Conservation (phyloP, 2,888 invertebrate genomes). For the Ectropis crepuscularia region DNA sequence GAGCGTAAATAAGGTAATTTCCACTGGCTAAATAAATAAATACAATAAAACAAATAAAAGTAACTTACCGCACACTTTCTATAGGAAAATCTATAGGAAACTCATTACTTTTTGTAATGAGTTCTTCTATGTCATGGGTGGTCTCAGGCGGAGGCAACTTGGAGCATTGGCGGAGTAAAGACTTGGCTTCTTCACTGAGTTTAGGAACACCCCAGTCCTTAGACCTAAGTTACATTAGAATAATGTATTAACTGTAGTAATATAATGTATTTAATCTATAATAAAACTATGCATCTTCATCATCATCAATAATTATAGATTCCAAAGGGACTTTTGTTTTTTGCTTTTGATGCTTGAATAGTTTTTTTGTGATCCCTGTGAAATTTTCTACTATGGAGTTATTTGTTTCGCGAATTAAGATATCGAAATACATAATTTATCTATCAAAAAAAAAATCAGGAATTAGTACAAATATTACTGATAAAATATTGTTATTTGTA, state of each 20-base stretch:
- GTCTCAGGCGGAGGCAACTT: slow-evolving; percentile 40
- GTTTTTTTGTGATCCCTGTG: background rate
- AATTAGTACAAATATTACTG: too few species aligned
- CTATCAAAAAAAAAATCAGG: too few species aligned
- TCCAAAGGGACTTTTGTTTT: too few species aligned
- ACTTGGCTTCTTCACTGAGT: slow-evolving; percentile 55
- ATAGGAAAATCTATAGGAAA: slow-evolving; percentile 60
- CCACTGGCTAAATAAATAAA: background rate
- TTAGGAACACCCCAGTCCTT: slow-evolving; percentile 61
- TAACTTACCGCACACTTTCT: slow-evolving; percentile 51
- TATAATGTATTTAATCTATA: too few species aligned
- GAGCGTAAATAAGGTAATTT: background rate
- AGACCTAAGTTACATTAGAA: slow-evolving; percentile 47
- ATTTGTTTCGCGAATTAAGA: too few species aligned
- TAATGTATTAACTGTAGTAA: background rate
- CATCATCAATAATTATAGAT: too few species aligned
- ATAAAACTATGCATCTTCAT: too few species aligned
- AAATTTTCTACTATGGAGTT: too few species aligned
- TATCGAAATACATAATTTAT: background rate
- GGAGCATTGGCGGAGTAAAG: slow-evolving; percentile 52
- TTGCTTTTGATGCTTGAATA: too few species aligned
- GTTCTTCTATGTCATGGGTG: slow-evolving; percentile 46
- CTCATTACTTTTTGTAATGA: slow-evolving; percentile 53
- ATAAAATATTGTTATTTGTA: too few species aligned
- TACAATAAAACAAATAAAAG: background rate